Evolutionary conservation across 2,113 vertebrate species (phyloP).

Genomic region (Nanorana parkeri): DNA sequence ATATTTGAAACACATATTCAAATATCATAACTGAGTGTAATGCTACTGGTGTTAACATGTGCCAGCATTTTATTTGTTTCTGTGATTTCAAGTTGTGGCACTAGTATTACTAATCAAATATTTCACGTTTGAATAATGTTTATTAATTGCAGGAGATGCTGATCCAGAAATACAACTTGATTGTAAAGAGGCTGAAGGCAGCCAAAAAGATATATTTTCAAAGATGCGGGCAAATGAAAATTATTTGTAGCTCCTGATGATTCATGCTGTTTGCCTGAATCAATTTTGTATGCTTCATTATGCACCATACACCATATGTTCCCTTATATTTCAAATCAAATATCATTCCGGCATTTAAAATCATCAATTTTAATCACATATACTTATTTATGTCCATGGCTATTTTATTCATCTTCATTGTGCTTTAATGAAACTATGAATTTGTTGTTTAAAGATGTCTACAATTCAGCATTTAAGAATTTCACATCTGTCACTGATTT

Average conservation of each 20-base stretch:
- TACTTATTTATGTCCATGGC: slow-evolving; percentile 52
- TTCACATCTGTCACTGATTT: slow-evolving; percentile 42
- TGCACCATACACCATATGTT: slow-evolving; percentile 54
- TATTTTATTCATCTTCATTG: slow-evolving; percentile 44
- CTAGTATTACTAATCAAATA: slow-evolving; percentile 33
- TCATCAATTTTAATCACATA: slow-evolving; percentile 57
- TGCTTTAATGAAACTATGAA: slow-evolving; percentile 51
- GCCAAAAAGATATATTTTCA: slow-evolving; percentile 48
- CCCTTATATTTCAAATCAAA: slow-evolving; percentile 51
- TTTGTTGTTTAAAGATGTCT: slow-evolving; percentile 47
- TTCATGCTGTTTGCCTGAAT: slow-evolving; percentile 53
- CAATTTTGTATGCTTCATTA: slow-evolving; percentile 53
- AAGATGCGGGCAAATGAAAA: slow-evolving; percentile 42
- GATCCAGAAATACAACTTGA: slow-evolving; percentile 10
- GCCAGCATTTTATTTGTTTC: slow-evolving; percentile 8
- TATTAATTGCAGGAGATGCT: slow-evolving; percentile 37
- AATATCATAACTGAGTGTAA: too few species aligned
- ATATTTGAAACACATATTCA: too few species aligned
- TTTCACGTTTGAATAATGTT: slow-evolving; percentile 44
- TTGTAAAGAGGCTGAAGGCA: slow-evolving; percentile 22
- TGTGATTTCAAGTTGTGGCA: not conserved
- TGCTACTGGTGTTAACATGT: not conserved
- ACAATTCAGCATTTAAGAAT: slow-evolving; percentile 12
- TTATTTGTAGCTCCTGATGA: slow-evolving; percentile 54
- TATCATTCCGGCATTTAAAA: slow-evolving; percentile 34